Percentiles rank a stretch among this genome's conserved stretches.
Conservation (phyloP, 2,113 vertebrate species). For the Micronycteris hirsuta region DNA sequence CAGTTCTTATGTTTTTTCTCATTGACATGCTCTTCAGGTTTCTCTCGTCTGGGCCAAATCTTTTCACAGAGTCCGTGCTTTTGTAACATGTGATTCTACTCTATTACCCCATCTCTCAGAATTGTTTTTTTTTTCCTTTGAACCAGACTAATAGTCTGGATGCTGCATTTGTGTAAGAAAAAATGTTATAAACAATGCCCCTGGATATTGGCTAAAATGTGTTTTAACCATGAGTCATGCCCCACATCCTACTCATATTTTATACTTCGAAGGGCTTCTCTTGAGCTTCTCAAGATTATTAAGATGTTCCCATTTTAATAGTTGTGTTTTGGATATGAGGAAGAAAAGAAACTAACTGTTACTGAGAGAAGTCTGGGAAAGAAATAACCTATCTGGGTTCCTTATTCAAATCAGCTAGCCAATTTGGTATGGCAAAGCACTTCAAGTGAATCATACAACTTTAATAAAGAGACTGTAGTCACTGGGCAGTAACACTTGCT, state of each 20-base stretch:
- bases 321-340: constrained; percentile 9
- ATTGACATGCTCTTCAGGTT: neutral
- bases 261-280: neutral
- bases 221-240: constrained; percentile 4
- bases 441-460: constrained; percentile 32
- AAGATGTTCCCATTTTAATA: constrained; percentile 14
- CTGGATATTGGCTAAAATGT: neutral
- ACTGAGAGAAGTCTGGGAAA: constrained; percentile 32
- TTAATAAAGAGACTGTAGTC: neutral
- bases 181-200: neutral
- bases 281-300: neutral
- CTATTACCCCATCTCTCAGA: neutral
- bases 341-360: constrained; percentile 32
- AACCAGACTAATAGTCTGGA: constrained; percentile 6
- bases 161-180: neutral
- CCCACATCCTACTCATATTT: neutral
- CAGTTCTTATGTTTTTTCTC: neutral
- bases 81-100: neutral
- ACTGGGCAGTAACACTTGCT: constrained; percentile 5
- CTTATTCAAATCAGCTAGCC: constrained; percentile 52
- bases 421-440: constrained; percentile 39
- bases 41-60: neutral
- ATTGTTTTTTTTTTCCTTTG: neutral
- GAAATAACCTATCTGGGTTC: constrained; percentile 22
- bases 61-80: neutral